Conservation (phyloP, 2,113 vertebrate species). For the Hiodon alosoides region DNA sequence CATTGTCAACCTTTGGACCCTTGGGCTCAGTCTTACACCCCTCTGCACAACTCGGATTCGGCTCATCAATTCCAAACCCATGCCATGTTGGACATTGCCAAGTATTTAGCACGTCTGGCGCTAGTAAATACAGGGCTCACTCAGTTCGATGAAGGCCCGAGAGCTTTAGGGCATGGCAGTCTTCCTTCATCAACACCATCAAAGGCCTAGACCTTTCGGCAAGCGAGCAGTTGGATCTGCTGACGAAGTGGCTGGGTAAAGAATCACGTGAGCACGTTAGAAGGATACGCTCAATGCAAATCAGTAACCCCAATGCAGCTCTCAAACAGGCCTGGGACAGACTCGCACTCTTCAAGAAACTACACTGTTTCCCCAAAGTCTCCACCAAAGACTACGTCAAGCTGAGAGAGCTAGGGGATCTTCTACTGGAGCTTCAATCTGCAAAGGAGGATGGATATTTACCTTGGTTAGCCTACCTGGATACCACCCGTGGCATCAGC, state of each 20-base stretch:
- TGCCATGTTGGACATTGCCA: neutral
- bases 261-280: neutral
- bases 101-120: neutral
- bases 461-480: neutral
- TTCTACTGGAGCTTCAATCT: neutral
- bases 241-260: conserved; percentile 3
- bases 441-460: conserved; percentile 3
- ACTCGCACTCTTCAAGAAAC: neutral
- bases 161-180: neutral
- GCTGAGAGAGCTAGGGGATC: neutral
- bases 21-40: too few species aligned
- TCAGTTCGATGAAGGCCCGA: conserved; percentile 4
- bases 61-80: too few species aligned
- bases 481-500: neutral
- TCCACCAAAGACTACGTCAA: neutral
- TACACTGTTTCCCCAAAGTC: neutral
- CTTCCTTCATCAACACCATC: neutral
- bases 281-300: neutral
- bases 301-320: neutral
- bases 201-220: neutral
- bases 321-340: neutral
- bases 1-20: too few species aligned
- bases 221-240: neutral
- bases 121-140: neutral
- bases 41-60: too few species aligned